Conservation (phyloP, 2,113 vertebrate genomes). For the Pycnonotus jocosus region DNA sequence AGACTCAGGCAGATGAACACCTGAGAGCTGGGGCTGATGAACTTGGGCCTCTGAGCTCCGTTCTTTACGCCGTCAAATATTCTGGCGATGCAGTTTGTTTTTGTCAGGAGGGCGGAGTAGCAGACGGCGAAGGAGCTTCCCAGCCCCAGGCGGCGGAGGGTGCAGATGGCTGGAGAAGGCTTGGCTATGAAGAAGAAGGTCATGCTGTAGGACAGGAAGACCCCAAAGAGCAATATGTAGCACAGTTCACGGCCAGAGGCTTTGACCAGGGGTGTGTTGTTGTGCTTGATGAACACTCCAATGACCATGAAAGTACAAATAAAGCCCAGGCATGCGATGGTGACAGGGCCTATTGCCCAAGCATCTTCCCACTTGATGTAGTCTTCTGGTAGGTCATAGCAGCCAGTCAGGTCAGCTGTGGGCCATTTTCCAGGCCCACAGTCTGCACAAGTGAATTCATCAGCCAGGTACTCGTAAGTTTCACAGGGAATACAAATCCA, state of each 20-base stretch:
- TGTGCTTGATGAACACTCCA: conserved; percentile 91
- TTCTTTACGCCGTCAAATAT: conserved; percentile 96
- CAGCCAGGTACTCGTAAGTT: conserved; percentile 88
- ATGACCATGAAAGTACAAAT: conserved; percentile 88
- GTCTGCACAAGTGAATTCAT: conserved; percentile 93
- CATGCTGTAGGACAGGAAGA: conserved; percentile 94
- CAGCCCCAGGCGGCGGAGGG: conserved; percentile 88
- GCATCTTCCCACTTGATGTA: conserved; percentile 98
- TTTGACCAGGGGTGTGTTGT: conserved; percentile 93
- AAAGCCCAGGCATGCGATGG: conserved; percentile 92
- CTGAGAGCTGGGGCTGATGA: conserved; percentile 97
- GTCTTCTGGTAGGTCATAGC: conserved; percentile 94
- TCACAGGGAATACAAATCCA: conserved; percentile 98
- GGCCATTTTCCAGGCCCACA: conserved; percentile 94
- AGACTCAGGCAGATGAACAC: conserved; percentile 96
- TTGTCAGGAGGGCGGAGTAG: conserved; percentile 95
- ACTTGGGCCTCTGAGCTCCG: conserved; percentile 88
- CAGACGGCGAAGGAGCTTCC: conserved; percentile 96
- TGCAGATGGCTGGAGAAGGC: conserved; percentile 91
- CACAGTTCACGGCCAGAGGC: conserved; percentile 95
- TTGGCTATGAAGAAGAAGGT: conserved; percentile 98
- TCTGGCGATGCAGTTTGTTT: conserved; percentile 96
- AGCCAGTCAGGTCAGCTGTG: conserved; percentile 83
- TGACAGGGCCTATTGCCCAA: conserved; percentile 97
- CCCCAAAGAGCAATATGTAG: conserved; percentile 92